Evolutionary conservation across 2,888 invertebrate genomes (phyloP).

Genomic region (Lissocephala sabroskyi): DNA sequence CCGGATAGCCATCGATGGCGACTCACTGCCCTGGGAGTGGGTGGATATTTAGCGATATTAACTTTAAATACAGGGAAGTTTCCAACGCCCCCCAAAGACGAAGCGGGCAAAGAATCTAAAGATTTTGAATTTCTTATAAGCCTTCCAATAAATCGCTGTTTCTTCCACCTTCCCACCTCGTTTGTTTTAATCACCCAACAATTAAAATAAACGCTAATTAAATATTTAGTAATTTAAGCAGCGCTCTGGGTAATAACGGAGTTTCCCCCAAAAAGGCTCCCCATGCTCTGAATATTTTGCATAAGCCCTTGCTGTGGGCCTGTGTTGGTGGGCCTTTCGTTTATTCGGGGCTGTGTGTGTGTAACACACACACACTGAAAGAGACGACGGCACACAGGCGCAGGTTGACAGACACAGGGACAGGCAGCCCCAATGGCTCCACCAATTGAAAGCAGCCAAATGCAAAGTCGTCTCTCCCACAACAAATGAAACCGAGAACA

Average conservation of each 20-base stretch:
- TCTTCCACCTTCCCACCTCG: no score
- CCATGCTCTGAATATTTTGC: slow-evolving; percentile 42
- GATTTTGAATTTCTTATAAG: no score
- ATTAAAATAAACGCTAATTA: no score
- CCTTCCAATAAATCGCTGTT: no score
- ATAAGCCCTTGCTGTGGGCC: slow-evolving; percentile 24
- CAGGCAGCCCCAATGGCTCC: slow-evolving; percentile 36
- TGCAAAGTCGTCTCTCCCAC: slow-evolving; percentile 61
- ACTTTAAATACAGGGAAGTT: slow-evolving; percentile 37
- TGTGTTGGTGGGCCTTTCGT: not conserved
- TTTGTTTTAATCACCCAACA: no score
- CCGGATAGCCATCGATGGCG: slow-evolving; percentile 46
- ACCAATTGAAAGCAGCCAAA: slow-evolving; percentile 63
- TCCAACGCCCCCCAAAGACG: no score
- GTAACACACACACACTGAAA: slow-evolving; percentile 13
- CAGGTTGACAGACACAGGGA: not conserved
- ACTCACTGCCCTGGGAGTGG: slow-evolving; percentile 33
- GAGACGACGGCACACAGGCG: slow-evolving; percentile 2
- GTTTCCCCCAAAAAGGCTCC: slow-evolving; percentile 40
- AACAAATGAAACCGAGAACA: slow-evolving; percentile 52
- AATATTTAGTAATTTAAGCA: no score
- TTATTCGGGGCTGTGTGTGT: slow-evolving; percentile 13
- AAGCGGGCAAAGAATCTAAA: no score
- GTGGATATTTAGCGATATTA: slow-evolving; percentile 54
- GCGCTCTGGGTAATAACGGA: no score